Percentiles rank a stretch among this genome's conserved stretches.
These are phyloP conservation scores for Apeltes quadracus DNA, from an alignment of 2,113 vertebrate genomes.

Conservation along the genomic window DNA sequence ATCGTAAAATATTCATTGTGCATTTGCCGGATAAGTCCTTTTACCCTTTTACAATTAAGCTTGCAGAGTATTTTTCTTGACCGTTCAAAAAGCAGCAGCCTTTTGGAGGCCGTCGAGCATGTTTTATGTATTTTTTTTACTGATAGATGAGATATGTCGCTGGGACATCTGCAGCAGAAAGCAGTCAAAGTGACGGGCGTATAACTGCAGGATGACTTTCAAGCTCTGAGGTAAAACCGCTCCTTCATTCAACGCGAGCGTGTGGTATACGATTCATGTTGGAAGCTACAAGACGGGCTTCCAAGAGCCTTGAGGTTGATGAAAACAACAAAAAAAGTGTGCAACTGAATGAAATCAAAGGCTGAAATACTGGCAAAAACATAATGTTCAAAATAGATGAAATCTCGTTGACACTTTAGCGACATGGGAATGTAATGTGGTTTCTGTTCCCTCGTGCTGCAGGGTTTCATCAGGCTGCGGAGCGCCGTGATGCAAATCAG, in stretches of 20 bases:
- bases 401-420: neutral
- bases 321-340: neutral
- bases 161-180: slow-evolving; percentile 8
- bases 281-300: slow-evolving; percentile 1
- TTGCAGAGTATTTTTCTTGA: slow-evolving; percentile 12
- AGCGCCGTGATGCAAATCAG: slow-evolving; percentile 17
- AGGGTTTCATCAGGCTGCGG: slow-evolving; percentile 3
- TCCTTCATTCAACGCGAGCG: slow-evolving; percentile 5
- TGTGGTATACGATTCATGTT: neutral
- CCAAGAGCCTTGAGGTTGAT: slow-evolving; percentile 12
- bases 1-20: slow-evolving; percentile 1
- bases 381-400: neutral
- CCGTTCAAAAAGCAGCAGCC: slow-evolving; percentile 23
- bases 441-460: slow-evolving; percentile 3
- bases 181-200: slow-evolving; percentile 8
- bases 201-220: slow-evolving; percentile 24
- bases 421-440: slow-evolving; percentile 1
- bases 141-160: slow-evolving; percentile 24
- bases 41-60: slow-evolving; percentile 16
- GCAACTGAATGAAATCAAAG: neutral
- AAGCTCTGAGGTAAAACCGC: slow-evolving; percentile 8
- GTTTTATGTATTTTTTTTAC: neutral
- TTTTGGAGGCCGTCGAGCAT: neutral
- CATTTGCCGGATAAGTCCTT: neutral
- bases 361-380: neutral